These are phyloP conservation scores for Anoplolepis gracilipes DNA, from an alignment of 1,140 invertebrate genomes.

Conservation along the genomic window DNA sequence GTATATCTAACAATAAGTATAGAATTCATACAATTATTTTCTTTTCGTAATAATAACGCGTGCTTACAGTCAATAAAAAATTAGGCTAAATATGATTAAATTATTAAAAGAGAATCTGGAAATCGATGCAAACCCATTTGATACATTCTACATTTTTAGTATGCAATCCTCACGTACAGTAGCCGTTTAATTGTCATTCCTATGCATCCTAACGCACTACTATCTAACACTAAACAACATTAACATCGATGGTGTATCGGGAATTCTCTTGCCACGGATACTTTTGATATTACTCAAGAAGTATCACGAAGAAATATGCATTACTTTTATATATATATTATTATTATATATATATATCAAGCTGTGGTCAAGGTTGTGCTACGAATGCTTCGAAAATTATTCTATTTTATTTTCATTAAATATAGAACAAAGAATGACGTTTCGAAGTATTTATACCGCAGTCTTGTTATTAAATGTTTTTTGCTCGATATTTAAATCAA, in stretches of 20 bases:
- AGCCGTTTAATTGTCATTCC: constrained; percentile 18
- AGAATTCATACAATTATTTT: neutral
- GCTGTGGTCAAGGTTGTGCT: no score
- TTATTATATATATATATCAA: neutral
- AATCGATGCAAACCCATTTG: neutral
- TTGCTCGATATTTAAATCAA: neutral
- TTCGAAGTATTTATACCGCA: no score
- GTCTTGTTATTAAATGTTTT: neutral
- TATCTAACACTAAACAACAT: constrained; percentile 1
- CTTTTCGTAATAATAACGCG: neutral
- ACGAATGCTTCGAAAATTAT: no score
- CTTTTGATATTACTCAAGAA: neutral
- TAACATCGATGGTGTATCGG: neutral
- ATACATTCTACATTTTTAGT: neutral
- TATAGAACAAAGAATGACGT: no score
- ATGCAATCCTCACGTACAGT: constrained; percentile 8
- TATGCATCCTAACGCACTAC: constrained; percentile 26
- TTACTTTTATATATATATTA: no score
- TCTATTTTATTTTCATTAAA: no score
- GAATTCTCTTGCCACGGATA: neutral
- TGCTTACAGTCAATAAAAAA: neutral
- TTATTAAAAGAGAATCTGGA: neutral
- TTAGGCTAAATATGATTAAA: neutral
- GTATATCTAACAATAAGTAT: neutral
- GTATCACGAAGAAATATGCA: no score